Conservation (phyloP, 92 coral and sea anemone species). For the Virgularia gustaviana region DNA sequence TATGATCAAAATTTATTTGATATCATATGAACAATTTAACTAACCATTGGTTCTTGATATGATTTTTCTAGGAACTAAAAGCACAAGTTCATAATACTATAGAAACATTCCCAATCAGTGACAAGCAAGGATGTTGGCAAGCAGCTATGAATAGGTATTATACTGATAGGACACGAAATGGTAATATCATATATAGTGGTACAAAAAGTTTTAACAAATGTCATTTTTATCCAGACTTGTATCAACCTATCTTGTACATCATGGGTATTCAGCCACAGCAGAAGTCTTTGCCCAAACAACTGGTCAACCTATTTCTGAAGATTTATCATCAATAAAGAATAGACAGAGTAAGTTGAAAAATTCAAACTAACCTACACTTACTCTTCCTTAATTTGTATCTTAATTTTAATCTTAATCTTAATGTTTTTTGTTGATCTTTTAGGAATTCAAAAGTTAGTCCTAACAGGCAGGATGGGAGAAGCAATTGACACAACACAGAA, state of each 20-base stretch:
- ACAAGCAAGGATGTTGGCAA: conserved; percentile 94
- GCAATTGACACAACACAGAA: conserved; percentile 97
- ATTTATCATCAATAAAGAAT: conserved; percentile 86
- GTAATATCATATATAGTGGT: not conserved
- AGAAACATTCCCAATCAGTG: conserved; percentile 73
- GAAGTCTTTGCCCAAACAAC: conserved; percentile 95
- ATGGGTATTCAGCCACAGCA: conserved; percentile 98
- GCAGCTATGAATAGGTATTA: conserved; percentile 84
- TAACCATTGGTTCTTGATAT: not conserved
- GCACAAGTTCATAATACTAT: conserved; percentile 69
- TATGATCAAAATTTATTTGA: not conserved
- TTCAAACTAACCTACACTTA: not conserved
- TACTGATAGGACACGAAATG: too few species aligned
- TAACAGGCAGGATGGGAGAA: conserved; percentile 97
- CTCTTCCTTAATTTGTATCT: not conserved
- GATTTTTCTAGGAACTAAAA: conserved; percentile 69
- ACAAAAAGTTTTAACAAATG: not conserved
- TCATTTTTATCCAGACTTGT: conserved; percentile 60
- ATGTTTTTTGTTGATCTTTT: conserved; percentile 3
- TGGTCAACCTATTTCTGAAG: conserved; percentile 90
- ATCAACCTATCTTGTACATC: conserved; percentile 91
- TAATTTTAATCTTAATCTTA: not conserved
- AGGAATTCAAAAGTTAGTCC: conserved; percentile 94
- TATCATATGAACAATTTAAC: not conserved
- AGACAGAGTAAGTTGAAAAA: conserved; percentile 75